Conservation (phyloP, 2,888 invertebrate genomes). For the Limnephilus auricula region DNA sequence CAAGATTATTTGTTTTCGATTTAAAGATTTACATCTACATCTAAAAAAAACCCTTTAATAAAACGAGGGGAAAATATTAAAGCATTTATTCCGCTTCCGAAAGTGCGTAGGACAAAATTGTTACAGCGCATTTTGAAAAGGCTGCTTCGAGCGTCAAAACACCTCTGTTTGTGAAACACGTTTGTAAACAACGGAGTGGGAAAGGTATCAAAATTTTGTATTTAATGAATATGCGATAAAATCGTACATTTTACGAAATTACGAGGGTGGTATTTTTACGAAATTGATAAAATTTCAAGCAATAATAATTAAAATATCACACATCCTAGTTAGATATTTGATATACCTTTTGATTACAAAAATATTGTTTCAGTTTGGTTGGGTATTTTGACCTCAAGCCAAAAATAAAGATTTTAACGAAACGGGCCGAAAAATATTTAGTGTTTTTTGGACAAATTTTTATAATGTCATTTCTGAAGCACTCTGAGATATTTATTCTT, state of each 20-base stretch:
- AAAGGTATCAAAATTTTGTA: background rate
- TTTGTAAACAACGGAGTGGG: background rate
- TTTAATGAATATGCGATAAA: too few relatives aligned
- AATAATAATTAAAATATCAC: too few relatives aligned
- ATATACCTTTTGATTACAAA: too few relatives aligned
- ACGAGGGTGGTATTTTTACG: background rate
- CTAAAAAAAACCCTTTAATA: background rate
- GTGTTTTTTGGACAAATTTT: too few relatives aligned
- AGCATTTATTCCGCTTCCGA: background rate
- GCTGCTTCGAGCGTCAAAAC: background rate
- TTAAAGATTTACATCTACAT: background rate
- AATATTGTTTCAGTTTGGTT: too few relatives aligned
- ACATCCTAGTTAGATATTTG: too few relatives aligned
- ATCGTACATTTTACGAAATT: too few relatives aligned
- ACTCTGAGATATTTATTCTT: conserved; percentile 53
- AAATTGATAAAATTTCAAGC: background rate
- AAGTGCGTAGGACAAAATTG: background rate
- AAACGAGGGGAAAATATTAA: background rate
- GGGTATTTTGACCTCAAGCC: too few relatives aligned
- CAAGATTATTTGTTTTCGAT: background rate
- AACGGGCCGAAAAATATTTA: too few relatives aligned
- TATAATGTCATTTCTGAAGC: too few relatives aligned
- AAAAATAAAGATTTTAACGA: too few relatives aligned
- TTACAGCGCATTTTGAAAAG: background rate
- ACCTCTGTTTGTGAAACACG: background rate